A percentile compares a stretch with the other conserved stretches of the same genome.
Evolutionary conservation across 2,888 invertebrate species (phyloP).

Genomic region (Amorpha juglandis): DNA sequence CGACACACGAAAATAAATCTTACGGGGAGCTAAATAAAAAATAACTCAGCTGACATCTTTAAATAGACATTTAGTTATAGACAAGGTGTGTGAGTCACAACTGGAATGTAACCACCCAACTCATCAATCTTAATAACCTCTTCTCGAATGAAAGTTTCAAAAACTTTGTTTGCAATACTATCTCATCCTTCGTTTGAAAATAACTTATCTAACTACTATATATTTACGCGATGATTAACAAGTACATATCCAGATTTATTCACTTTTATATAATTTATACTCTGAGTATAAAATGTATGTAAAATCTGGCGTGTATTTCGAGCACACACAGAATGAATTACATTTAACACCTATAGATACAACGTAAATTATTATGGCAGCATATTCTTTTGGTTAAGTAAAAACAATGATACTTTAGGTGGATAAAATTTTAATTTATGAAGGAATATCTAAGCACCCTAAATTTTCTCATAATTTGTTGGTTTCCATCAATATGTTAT

Average conservation of each 20-base stretch:
- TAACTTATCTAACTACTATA: conserved; percentile 57
- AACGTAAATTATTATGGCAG: conserved; percentile 70
- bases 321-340: conserved; percentile 68
- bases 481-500: conserved; percentile 19
- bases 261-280: conserved; percentile 52
- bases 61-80: conserved; percentile 20
- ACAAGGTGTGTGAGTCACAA: conserved; percentile 28
- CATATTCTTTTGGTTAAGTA: conserved; percentile 71
- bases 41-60: neutral
- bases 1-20: conserved; percentile 29
- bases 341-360: conserved; percentile 56
- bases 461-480: conserved; percentile 13
- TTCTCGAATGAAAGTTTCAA: conserved; percentile 45
- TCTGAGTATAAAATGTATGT: conserved; percentile 46
- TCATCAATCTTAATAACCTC: conserved; percentile 34
- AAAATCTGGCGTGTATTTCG: conserved; percentile 69
- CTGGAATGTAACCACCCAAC: conserved; percentile 67
- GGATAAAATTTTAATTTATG: conserved; percentile 30
- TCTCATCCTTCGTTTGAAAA: conserved; percentile 48
- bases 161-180: conserved; percentile 47
- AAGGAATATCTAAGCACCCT: conserved; percentile 19
- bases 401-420: conserved; percentile 46
- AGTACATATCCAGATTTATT: conserved; percentile 62
- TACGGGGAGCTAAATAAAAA: conserved; percentile 13
- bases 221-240: conserved; percentile 67